Conservation (phyloP, 2,113 vertebrate species). For the Lophius piscatorius region DNA sequence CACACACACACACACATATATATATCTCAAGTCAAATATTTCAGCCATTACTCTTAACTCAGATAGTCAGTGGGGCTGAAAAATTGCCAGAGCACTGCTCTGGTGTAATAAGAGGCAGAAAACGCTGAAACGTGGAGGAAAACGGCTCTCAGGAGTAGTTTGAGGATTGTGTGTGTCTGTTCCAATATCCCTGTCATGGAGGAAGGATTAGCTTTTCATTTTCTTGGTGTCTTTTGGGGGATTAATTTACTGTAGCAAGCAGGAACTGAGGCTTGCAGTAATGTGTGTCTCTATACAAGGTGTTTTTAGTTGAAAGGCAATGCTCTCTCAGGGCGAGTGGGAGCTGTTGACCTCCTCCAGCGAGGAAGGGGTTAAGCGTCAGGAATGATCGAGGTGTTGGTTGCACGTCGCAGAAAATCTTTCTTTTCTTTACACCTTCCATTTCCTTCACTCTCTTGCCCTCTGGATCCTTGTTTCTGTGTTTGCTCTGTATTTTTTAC, state of each 20-base stretch:
- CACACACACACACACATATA: not conserved
- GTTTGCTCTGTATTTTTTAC: slow-evolving; percentile 15
- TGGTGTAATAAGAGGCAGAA: slow-evolving; percentile 32
- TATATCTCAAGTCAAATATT: slow-evolving; percentile 29
- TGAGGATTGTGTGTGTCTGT: slow-evolving; percentile 44
- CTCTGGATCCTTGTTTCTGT: slow-evolving; percentile 45
- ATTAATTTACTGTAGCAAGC: slow-evolving; percentile 68
- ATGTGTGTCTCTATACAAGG: slow-evolving; percentile 11
- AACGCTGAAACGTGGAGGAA: slow-evolving; percentile 40
- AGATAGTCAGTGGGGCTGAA: slow-evolving; percentile 13
- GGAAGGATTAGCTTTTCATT: slow-evolving; percentile 58
- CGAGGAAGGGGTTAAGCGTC: slow-evolving; percentile 58
- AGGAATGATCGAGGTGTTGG: slow-evolving; percentile 72
- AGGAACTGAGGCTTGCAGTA: slow-evolving; percentile 40
- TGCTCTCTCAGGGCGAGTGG: slow-evolving; percentile 5
- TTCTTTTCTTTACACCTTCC: slow-evolving; percentile 36
- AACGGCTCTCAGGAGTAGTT: slow-evolving; percentile 47
- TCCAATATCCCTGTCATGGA: slow-evolving; percentile 50
- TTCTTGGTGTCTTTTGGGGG: slow-evolving; percentile 51
- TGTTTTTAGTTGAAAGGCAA: slow-evolving; percentile 21
- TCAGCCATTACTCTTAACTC: slow-evolving; percentile 15
- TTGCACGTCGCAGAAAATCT: slow-evolving; percentile 48
- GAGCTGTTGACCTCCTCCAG: slow-evolving; percentile 50
- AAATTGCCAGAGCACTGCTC: slow-evolving; percentile 32
- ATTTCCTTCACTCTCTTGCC: slow-evolving; percentile 32